These are phyloP conservation scores for Chondrilla cf. caribensis DNA, from an alignment of 37 sponge, comb jelly and placozoan genomes.

Conservation along the genomic window DNA sequence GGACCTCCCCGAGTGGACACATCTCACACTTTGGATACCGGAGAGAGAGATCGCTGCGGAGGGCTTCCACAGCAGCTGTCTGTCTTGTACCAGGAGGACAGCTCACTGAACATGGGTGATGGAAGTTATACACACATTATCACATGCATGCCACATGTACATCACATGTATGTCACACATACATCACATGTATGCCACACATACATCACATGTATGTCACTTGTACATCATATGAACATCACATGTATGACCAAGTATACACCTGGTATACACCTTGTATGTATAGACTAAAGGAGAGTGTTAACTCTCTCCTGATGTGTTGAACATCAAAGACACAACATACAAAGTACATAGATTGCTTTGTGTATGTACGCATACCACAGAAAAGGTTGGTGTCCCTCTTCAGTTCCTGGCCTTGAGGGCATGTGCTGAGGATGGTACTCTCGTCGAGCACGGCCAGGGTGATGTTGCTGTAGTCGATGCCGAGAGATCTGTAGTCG, in stretches of 20 bases:
- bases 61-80: neutral
- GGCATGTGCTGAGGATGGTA: neutral
- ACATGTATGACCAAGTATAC: too few relatives aligned
- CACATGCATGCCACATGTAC: too few relatives aligned
- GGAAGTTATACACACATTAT: neutral
- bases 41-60: neutral
- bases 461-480: neutral
- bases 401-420: neutral
- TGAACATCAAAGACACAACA: too few relatives aligned
- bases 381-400: conserved; percentile 17
- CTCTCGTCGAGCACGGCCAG: neutral
- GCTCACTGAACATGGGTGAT: neutral
- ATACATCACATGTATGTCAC: too few relatives aligned
- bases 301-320: too few relatives aligned
- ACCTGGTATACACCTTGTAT: too few relatives aligned
- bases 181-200: too few relatives aligned
- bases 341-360: neutral
- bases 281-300: too few relatives aligned
- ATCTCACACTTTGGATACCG: neutral
- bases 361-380: neutral
- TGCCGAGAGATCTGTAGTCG: neutral
- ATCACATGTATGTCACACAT: too few relatives aligned
- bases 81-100: neutral
- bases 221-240: too few relatives aligned
- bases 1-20: neutral